phyloP scores from a whole-genome alignment of 2,797 vertebrate species.

The Craterocephalus amniculus region DNA sequence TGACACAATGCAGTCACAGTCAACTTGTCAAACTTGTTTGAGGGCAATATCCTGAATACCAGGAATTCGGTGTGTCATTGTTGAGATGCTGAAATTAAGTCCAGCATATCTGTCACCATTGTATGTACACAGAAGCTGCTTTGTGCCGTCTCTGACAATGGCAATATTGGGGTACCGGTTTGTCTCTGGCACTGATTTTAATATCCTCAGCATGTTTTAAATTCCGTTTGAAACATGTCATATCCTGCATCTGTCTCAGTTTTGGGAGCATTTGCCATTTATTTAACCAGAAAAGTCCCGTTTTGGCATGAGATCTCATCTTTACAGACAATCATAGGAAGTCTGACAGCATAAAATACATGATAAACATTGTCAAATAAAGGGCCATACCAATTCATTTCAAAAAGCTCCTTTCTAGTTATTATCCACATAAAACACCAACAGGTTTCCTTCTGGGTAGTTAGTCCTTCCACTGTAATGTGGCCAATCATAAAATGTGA shows the following conservation, averaged over 20 bases:
- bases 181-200: background rate
- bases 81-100: background rate
- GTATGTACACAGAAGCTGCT: conserved; percentile 8
- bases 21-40: conserved; percentile 50
- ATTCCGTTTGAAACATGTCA: too few species aligned
- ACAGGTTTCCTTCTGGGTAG: background rate
- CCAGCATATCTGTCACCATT: conserved; percentile 10
- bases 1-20: conserved; percentile 14
- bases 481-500: background rate
- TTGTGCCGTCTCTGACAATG: background rate
- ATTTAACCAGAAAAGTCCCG: background rate
- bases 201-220: background rate
- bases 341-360: background rate
- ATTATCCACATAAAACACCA: background rate
- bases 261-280: background rate
- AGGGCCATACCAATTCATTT: background rate
- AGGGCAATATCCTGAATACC: background rate
- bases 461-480: background rate
- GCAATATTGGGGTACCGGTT: background rate
- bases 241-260: too few species aligned
- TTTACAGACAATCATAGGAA: background rate
- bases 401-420: background rate
- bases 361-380: background rate
- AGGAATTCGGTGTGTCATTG: conserved; percentile 3
- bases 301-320: background rate